Evolutionary conservation across 2,113 vertebrate species (phyloP).

Genomic region (Rhegmatorhina hoffmannsi): DNA sequence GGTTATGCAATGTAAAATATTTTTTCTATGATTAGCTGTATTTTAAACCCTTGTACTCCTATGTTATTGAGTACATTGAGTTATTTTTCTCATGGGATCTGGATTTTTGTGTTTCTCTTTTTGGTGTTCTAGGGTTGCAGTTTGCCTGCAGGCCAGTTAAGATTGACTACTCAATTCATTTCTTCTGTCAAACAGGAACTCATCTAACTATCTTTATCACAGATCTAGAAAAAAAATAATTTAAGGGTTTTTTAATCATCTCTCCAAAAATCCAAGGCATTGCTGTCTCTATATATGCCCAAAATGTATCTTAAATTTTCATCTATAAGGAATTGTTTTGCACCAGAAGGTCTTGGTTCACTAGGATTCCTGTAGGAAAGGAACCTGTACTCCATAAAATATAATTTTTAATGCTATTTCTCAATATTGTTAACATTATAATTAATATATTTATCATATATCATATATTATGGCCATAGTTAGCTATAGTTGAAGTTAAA

Average conservation of each 20-base stretch:
- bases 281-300: fast-evolving
- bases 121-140: background rate
- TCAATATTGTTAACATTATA: background rate
- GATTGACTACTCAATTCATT: background rate
- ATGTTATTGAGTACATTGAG: background rate
- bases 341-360: background rate
- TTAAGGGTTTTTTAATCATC: background rate
- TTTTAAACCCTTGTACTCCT: background rate
- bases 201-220: background rate
- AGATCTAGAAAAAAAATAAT: background rate
- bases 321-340: background rate
- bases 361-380: background rate
- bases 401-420: background rate
- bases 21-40: background rate
- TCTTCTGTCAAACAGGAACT: background rate
- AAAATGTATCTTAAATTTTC: background rate
- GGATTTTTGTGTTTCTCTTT: background rate
- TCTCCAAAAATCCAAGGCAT: background rate
- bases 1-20: background rate
- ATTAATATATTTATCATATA: background rate
- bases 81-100: background rate
- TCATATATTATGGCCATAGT: background rate
- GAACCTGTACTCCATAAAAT: background rate
- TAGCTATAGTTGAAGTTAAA: background rate
- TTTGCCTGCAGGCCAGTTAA: background rate